Evolutionary conservation across 2,113 vertebrate genomes (phyloP).

Genomic region (Ictalurus furcatus): DNA sequence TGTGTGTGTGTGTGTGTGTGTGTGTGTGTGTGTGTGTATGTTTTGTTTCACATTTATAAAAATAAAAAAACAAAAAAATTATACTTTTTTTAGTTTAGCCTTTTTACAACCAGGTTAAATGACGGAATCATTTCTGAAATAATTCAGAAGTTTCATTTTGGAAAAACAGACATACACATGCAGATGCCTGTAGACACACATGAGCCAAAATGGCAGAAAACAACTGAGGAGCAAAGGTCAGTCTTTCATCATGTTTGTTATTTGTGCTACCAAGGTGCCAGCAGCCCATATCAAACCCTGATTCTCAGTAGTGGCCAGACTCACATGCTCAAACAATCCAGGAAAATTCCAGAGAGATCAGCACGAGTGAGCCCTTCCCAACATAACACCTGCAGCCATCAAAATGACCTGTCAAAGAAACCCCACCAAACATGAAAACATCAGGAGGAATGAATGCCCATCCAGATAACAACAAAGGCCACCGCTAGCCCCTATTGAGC

Average conservation of each 20-base stretch:
- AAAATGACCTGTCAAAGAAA: slow-evolving; percentile 41
- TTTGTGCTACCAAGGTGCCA: slow-evolving; percentile 54
- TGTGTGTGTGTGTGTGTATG: neutral
- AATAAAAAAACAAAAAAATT: too few species aligned
- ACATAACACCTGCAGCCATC: slow-evolving; percentile 68
- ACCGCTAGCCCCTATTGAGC: slow-evolving; percentile 48
- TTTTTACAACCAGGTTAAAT: neutral
- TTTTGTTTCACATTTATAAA: neutral
- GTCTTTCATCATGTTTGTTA: slow-evolving; percentile 73
- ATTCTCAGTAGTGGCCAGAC: neutral
- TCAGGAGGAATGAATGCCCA: slow-evolving; percentile 67
- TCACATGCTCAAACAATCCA: neutral
- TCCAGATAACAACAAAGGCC: slow-evolving; percentile 63
- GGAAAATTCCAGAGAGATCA: slow-evolving; percentile 23
- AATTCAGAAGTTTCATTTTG: neutral
- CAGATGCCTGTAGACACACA: neutral
- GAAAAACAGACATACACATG: neutral
- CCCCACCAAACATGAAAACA: slow-evolving; percentile 62
- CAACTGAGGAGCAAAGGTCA: slow-evolving; percentile 68
- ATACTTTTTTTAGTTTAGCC: neutral
- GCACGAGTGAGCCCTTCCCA: slow-evolving; percentile 62
- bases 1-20: neutral
- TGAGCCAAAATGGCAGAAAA: slow-evolving; percentile 64
- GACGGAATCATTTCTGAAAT: neutral
- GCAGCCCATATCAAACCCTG: slow-evolving; percentile 66